A percentile compares a stretch with the other conserved stretches of the same genome.
Evolutionary conservation across 2,888 invertebrate genomes (phyloP).

Genomic region (Lasius platythorax): DNA sequence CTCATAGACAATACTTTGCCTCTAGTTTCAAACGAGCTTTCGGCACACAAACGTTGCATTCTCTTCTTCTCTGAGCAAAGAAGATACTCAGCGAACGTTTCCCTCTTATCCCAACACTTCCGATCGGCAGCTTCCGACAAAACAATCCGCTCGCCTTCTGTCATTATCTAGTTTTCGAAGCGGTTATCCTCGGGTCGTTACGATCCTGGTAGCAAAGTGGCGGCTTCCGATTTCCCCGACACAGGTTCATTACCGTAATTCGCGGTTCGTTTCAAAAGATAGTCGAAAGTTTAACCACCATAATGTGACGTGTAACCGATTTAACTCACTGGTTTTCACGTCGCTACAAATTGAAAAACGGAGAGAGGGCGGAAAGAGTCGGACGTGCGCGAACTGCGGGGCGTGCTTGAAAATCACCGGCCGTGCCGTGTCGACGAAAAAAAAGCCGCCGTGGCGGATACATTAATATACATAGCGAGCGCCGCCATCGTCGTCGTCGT

Average conservation of each 20-base stretch:
- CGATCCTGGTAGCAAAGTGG: slow-evolving; percentile 27
- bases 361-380: not conserved
- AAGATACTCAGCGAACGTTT: slow-evolving; percentile 40
- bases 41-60: not conserved
- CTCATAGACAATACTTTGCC: not conserved
- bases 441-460: slow-evolving; percentile 42
- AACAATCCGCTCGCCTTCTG: slow-evolving; percentile 45
- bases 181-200: slow-evolving; percentile 32
- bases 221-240: slow-evolving; percentile 49
- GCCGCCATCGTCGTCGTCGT: slow-evolving; percentile 35
- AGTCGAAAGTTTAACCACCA: slow-evolving; percentile 17
- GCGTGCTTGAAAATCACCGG: slow-evolving; percentile 42
- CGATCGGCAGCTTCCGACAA: slow-evolving; percentile 45
- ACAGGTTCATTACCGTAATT: slow-evolving; percentile 58
- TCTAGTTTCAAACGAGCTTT: slow-evolving; percentile 6
- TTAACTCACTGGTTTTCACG: slow-evolving; percentile 28
- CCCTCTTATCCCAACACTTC: slow-evolving; percentile 33
- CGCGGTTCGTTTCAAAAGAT: slow-evolving; percentile 8
- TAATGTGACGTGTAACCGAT: slow-evolving; percentile 52
- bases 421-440: slow-evolving; percentile 27
- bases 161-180: slow-evolving; percentile 32
- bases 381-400: not conserved
- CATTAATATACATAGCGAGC: slow-evolving; percentile 67
- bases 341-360: slow-evolving; percentile 12
- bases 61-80: not conserved